phyloP scores from a whole-genome alignment of 2,888 invertebrate genomes.

The Drepana falcataria region DNA sequence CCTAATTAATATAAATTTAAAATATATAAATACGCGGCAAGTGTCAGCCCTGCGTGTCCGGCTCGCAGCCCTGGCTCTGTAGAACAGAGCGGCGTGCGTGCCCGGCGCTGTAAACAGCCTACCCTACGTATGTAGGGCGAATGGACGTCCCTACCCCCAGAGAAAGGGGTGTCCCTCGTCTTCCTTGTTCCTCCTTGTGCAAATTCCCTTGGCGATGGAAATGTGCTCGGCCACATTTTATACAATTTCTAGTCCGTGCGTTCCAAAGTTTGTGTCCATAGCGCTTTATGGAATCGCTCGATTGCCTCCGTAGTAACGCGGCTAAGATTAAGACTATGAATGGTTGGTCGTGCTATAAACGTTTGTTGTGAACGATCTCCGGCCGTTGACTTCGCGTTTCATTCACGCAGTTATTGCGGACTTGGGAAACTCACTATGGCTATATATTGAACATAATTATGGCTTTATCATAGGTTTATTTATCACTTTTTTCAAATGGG shows the following conservation, averaged over 20 bases:
- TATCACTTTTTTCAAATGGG: background rate
- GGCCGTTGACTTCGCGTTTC: conserved; percentile 64
- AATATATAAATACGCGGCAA: conserved; percentile 10
- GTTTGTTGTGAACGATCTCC: conserved; percentile 53
- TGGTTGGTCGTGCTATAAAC: conserved; percentile 54
- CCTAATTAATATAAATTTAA: conserved; percentile 11
- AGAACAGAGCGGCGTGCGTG: conserved; percentile 75
- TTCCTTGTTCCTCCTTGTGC: conserved; percentile 78
- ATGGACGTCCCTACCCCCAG: conserved; percentile 62
- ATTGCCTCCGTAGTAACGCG: conserved; percentile 18
- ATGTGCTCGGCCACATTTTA: conserved; percentile 78
- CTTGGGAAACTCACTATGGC: conserved; percentile 26
- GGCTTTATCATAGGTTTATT: background rate
- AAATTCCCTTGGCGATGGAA: conserved; percentile 79
- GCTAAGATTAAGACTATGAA: conserved; percentile 49
- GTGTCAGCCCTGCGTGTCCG: conserved; percentile 70
- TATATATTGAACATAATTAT: conserved; percentile 9
- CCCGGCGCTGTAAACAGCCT: conserved; percentile 75
- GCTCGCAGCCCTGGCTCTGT: conserved; percentile 73
- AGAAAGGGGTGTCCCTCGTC: conserved; percentile 73
- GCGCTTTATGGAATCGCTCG: conserved; percentile 18
- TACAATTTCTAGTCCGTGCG: conserved; percentile 73
- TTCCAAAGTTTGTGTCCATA: conserved; percentile 44
- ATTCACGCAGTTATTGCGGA: conserved; percentile 34
- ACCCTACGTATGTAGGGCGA: conserved; percentile 72